Evolutionary conservation across 2,797 vertebrate genomes (phyloP).

Genomic region (Selene dorsalis): DNA sequence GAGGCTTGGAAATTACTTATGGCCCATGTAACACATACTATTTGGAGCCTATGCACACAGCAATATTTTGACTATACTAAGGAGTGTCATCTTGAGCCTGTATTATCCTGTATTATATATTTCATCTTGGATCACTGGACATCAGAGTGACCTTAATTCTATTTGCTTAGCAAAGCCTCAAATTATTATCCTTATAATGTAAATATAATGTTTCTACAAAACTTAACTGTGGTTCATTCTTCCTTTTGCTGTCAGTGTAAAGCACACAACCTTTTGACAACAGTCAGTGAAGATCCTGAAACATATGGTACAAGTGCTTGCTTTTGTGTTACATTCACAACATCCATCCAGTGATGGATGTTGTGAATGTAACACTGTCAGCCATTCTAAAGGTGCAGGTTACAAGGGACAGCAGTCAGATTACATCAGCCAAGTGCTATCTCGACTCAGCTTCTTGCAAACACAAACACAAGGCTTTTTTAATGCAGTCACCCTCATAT

Average conservation of each 20-base stretch:
- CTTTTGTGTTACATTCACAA: conserved; percentile 19
- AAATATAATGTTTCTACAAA: not conserved
- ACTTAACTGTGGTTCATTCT: not conserved
- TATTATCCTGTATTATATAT: conserved; percentile 10
- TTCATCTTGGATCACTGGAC: conserved; percentile 1
- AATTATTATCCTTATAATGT: not conserved
- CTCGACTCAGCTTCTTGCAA: not conserved
- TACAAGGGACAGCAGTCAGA: conserved; percentile 10
- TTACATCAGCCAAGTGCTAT: conserved; percentile 23
- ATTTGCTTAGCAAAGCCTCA: not conserved
- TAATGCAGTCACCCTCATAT: not conserved
- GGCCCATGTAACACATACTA: conserved; percentile 25
- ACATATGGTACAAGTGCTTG: not conserved
- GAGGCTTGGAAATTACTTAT: conserved; percentile 51
- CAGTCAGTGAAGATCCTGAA: not conserved
- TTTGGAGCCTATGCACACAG: conserved; percentile 25
- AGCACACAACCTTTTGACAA: not conserved
- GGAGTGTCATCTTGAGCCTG: conserved; percentile 9
- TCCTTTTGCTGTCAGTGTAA: conserved; percentile 3
- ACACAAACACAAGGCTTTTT: conserved; percentile 2
- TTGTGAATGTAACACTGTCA: no score
- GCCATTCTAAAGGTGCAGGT: conserved; percentile 3
- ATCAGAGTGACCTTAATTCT: conserved; percentile 13
- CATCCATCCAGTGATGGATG: no score
- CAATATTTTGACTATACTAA: conserved; percentile 25